Base-by-base conservation (phyloP, 2,888 invertebrate species). In the Aproaerema taeniolella region DNA sequence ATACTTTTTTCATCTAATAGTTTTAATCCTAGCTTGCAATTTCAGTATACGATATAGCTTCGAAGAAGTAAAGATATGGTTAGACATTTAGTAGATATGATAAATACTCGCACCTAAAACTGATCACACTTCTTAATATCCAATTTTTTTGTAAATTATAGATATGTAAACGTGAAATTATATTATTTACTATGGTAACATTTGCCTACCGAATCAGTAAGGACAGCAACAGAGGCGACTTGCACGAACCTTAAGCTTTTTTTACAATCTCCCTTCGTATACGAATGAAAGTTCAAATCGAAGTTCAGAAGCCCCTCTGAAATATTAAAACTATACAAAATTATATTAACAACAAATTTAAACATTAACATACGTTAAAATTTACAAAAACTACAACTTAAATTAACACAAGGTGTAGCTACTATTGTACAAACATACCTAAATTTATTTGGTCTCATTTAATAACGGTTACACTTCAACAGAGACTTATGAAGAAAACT, bases 371-470 rank as follows among this genome's bases (percentile, higher is more conserved):
- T 52, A 65, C 61, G 60, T 78, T 83, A 82, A 74, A 80, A 78
- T 80, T 76, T 81, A 82, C 73, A 81, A 66, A 50, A 61, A 67
- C 75, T 83, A 82, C 72, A 78, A 76, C 70, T 73, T 37, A 65
- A 73, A 49, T 61, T 55, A 78, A 75, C 68, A 64, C 58, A 74
- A n/a, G 61, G 59, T 63, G 62, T 71, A 63, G 65, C 72, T 74
- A 74, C 60, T 56, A 68, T 64, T 65, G 61, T 58, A 64, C 54
- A 75, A 80, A 75, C 68, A 60, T 78, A 81, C 75, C 82, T 85
- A 83, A 75, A 68, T 76, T 82, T 86, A 86, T 86, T 86, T 85
- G 83, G 85, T 85, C 85, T 85, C 81, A 69, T 80, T 80, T 83
- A 83, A 77, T 81, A 83, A 81, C 75, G 77, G 77, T 73, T 71